phyloP scores from a whole-genome alignment of 37 sponge, comb jelly and placozoan genomes.

The Halichondria panicea region DNA sequence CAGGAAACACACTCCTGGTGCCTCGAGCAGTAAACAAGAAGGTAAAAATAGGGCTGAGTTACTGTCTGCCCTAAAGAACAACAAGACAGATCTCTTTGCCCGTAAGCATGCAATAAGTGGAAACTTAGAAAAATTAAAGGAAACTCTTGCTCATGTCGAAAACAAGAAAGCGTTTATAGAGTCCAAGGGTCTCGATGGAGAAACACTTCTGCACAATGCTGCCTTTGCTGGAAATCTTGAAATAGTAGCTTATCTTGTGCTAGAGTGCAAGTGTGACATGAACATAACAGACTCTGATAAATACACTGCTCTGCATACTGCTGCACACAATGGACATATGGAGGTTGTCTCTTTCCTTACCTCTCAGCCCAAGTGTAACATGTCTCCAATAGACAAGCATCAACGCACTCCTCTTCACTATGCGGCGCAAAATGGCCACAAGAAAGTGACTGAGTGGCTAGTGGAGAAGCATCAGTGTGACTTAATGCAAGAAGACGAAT shows the following conservation, averaged over 20 bases:
- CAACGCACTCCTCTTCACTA: slow-evolving; percentile 40
- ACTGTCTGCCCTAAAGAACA: background rate
- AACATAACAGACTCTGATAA: slow-evolving; percentile 49
- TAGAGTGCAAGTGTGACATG: slow-evolving; percentile 30
- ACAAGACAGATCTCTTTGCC: background rate
- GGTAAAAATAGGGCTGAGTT: slow-evolving; percentile 22
- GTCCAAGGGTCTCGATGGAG: slow-evolving; percentile 38
- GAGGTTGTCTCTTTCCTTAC: slow-evolving; percentile 20
- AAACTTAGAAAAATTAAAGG: slow-evolving; percentile 29
- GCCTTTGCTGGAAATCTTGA: slow-evolving; percentile 44
- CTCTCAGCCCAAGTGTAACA: background rate
- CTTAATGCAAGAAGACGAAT: slow-evolving; percentile 11
- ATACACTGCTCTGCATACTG: slow-evolving; percentile 61
- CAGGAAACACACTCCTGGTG: background rate
- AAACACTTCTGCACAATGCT: slow-evolving; percentile 48
- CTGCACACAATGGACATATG: slow-evolving; percentile 53
- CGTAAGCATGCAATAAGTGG: slow-evolving; percentile 28
- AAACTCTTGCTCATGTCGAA: background rate
- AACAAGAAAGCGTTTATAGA: background rate
- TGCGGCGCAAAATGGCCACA: slow-evolving; percentile 61
- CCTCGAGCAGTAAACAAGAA: background rate
- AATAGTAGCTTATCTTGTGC: slow-evolving; percentile 42
- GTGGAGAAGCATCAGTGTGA: slow-evolving; percentile 20
- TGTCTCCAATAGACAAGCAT: slow-evolving; percentile 12
- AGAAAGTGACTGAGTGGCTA: slow-evolving; percentile 37